phyloP scores from a whole-genome alignment of 1,140 invertebrate species.

The Pseudachorutes palmiensis region DNA sequence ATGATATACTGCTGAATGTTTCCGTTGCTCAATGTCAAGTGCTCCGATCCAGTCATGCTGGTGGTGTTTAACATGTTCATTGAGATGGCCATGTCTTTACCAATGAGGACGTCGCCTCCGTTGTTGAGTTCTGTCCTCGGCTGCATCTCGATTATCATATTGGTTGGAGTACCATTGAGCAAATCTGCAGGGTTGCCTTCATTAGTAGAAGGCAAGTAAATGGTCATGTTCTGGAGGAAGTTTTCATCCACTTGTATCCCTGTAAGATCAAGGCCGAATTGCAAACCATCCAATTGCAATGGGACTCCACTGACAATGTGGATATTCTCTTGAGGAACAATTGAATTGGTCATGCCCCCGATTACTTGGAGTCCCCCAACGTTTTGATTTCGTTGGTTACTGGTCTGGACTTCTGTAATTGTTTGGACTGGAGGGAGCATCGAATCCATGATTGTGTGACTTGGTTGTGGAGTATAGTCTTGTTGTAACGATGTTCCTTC shows the following conservation, averaged over 20 bases:
- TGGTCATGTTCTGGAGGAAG: constrained; percentile 42
- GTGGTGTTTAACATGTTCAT: neutral
- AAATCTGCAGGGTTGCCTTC: too few relatives aligned
- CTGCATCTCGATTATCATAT: neutral
- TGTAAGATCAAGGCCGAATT: constrained; percentile 45
- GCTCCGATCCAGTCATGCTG: neutral
- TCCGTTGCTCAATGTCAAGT: neutral
- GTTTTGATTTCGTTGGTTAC: neutral
- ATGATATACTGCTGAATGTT: constrained; percentile 8
- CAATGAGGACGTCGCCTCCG: constrained; percentile 9
- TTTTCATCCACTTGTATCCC: constrained; percentile 46
- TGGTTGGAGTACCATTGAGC: constrained; percentile 10
- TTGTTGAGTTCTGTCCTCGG: neutral
- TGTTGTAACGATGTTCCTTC: too few relatives aligned
- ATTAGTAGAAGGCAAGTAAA: too few relatives aligned
- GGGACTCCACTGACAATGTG: constrained; percentile 42
- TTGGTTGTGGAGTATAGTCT: too few relatives aligned
- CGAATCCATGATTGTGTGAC: too few relatives aligned
- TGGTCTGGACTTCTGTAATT: neutral
- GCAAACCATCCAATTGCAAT: constrained; percentile 44
- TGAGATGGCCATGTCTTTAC: constrained; percentile 18
- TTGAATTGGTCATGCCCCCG: neutral
- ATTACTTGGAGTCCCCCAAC: neutral
- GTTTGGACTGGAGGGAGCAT: constrained; percentile 19
- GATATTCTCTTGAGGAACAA: constrained; percentile 4